Conservation (phyloP, 2,113 vertebrate species). For the Clupea harengus region DNA sequence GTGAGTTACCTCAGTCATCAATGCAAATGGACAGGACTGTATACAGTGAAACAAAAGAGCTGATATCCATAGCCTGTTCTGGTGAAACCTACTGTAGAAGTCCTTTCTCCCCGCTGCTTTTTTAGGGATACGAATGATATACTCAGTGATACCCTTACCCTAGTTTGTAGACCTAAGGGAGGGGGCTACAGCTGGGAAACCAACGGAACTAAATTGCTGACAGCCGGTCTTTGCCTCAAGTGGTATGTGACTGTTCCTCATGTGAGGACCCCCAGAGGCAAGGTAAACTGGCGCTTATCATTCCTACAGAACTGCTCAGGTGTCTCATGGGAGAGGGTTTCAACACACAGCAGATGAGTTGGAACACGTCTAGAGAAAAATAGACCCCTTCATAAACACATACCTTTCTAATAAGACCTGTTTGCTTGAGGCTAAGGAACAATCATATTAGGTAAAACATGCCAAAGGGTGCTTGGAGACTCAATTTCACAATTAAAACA, state of each 20-base stretch:
- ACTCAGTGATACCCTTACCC: not conserved
- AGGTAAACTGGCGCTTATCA: not conserved
- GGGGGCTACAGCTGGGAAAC: not conserved
- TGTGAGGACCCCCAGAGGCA: not conserved
- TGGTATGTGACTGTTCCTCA: not conserved
- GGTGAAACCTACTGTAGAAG: not conserved
- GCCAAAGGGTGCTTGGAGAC: not conserved
- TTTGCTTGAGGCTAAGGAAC: not conserved
- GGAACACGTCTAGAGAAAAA: not conserved
- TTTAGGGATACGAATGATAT: not conserved
- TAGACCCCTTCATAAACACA: not conserved
- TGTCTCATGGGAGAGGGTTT: not conserved
- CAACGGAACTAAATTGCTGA: not conserved
- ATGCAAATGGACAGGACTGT: too few species aligned
- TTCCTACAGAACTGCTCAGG: not conserved
- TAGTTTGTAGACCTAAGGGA: not conserved
- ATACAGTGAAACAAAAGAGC: not conserved
- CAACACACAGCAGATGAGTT: not conserved
- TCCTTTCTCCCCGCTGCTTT: not conserved
- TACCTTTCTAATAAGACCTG: slow-evolving; percentile 3
- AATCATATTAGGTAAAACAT: not conserved
- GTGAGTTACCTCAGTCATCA: too few species aligned
- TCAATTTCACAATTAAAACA: not conserved
- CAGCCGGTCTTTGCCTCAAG: not conserved
- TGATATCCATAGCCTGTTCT: not conserved